Percentiles rank a stretch among this genome's conserved stretches.
Conservation (phyloP, 2,797 vertebrate species). For the Pseudomugil gertrudae region DNA sequence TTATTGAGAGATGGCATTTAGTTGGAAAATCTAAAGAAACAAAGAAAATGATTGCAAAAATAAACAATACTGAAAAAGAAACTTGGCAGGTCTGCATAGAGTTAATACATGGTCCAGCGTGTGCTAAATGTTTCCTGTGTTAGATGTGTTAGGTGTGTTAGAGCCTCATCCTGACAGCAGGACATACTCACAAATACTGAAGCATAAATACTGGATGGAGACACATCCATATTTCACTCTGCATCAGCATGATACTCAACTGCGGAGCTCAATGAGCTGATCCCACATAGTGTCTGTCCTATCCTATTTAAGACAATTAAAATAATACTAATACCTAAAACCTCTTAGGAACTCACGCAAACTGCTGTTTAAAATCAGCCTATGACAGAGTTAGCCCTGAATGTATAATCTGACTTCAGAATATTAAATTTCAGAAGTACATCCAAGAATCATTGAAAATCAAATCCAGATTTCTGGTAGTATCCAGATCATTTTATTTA, state of each 20-base stretch:
- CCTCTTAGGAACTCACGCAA: conserved; percentile 1
- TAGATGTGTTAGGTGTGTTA: too few species aligned
- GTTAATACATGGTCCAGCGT: too few species aligned
- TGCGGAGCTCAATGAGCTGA: conserved; percentile 46
- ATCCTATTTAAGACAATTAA: conserved; percentile 50
- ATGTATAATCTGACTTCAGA: background rate
- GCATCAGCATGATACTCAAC: conserved; percentile 37
- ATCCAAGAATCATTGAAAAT: background rate
- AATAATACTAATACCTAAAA: conserved; percentile 35
- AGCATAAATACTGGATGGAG: background rate
- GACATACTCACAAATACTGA: background rate
- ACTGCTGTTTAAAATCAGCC: background rate
- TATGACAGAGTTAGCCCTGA: background rate
- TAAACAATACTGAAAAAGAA: conserved; percentile 10
- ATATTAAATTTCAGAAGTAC: background rate
- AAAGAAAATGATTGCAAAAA: conserved; percentile 2
- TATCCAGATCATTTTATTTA: too few species aligned
- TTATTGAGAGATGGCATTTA: conserved; percentile 11
- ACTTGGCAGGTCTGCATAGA: background rate
- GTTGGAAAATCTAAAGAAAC: background rate
- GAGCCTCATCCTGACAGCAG: too few species aligned
- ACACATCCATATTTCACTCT: conserved; percentile 27
- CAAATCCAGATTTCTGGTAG: too few species aligned
- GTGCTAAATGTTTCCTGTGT: too few species aligned
- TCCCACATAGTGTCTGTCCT: conserved; percentile 36